Conservation (phyloP, 64 coral and sea anemone genomes). For the Montipora sp. region DNA sequence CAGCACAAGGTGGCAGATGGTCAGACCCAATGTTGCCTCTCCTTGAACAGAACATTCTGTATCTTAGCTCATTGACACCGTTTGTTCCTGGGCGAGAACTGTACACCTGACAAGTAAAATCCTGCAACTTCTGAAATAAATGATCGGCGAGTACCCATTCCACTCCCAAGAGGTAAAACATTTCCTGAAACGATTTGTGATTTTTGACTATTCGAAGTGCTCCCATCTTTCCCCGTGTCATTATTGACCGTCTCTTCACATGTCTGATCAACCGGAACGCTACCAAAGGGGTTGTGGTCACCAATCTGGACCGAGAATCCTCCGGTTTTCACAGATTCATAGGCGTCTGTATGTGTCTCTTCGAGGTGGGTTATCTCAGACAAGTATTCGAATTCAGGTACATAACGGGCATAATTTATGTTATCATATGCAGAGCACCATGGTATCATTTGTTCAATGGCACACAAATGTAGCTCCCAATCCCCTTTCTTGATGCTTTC, state of each 20-base stretch:
- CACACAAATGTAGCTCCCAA: slow-evolving; percentile 66
- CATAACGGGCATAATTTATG: slow-evolving; percentile 72
- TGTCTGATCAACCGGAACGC: slow-evolving; percentile 57
- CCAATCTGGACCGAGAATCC: slow-evolving; percentile 76
- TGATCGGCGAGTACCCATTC: slow-evolving; percentile 15
- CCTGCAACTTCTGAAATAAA: slow-evolving; percentile 52
- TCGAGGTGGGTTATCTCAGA: slow-evolving; percentile 40
- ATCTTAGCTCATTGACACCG: slow-evolving; percentile 26
- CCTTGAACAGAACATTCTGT: slow-evolving; percentile 66
- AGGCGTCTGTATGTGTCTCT: slow-evolving; percentile 44
- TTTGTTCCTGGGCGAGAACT: background rate
- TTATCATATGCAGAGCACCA: slow-evolving; percentile 76
- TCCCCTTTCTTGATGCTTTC: slow-evolving; percentile 57
- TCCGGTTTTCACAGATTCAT: slow-evolving; percentile 33
- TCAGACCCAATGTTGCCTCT: slow-evolving; percentile 50
- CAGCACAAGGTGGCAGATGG: slow-evolving; percentile 47
- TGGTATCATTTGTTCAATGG: slow-evolving; percentile 54
- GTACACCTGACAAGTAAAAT: slow-evolving; percentile 5
- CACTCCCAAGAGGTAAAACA: no score
- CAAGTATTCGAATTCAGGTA: slow-evolving; percentile 24
- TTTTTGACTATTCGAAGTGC: slow-evolving; percentile 47
- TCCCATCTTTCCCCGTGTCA: slow-evolving; percentile 56
- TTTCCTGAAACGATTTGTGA: background rate
- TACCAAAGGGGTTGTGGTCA: slow-evolving; percentile 58
- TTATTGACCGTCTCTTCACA: slow-evolving; percentile 77